Evolutionary conservation across 2,797 vertebrate genomes (phyloP).

Genomic region (Momotus momota): DNA sequence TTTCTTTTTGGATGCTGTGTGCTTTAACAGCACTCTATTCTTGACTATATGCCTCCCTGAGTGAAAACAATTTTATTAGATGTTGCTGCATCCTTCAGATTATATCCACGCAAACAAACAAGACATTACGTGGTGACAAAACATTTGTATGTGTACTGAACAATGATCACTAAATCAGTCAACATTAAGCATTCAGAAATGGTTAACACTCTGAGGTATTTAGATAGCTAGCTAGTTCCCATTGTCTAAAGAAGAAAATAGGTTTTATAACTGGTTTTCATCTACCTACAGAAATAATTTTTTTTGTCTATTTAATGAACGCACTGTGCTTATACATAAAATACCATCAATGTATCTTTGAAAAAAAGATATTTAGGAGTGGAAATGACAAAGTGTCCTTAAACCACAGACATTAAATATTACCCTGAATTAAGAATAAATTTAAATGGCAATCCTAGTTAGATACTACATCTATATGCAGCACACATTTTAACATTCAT

Average conservation of each 20-base stretch:
- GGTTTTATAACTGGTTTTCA: neutral
- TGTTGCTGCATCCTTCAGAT: neutral
- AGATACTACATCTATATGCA: neutral
- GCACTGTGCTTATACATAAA: neutral
- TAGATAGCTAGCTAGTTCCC: neutral
- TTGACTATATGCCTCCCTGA: neutral
- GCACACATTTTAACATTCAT: neutral
- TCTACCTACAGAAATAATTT: neutral
- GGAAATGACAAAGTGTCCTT: neutral
- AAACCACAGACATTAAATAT: neutral
- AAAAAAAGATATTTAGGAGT: neutral
- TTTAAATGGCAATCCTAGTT: neutral
- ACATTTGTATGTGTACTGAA: neutral
- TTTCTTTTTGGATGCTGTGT: neutral
- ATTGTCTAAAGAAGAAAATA: neutral
- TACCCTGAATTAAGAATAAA: neutral
- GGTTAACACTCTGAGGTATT: neutral
- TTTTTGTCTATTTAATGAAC: neutral
- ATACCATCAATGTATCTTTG: neutral
- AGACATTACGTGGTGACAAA: conserved; percentile 7
- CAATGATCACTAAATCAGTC: conserved; percentile 7
- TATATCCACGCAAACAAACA: neutral
- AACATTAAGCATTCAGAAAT: neutral
- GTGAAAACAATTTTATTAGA: neutral
- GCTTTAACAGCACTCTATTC: neutral